Percentiles rank a stretch among this genome's conserved stretches.
Evolutionary conservation across 2,797 vertebrate species (phyloP).

Genomic region (Sebastes taczanowskii): DNA sequence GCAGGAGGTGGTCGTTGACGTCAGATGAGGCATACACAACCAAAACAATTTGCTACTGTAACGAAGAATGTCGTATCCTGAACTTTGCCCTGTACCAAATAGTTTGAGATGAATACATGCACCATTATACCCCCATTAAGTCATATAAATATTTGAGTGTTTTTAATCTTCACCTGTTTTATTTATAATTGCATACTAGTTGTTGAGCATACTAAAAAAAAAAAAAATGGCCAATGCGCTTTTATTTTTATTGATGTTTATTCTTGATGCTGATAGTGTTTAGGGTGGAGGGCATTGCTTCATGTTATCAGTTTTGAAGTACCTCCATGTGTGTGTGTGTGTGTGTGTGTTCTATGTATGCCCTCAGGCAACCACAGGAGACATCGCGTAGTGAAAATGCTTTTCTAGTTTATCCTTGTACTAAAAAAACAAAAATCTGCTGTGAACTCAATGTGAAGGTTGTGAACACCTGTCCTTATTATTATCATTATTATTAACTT

Average conservation of each 20-base stretch:
- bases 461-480: background rate
- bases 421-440: background rate
- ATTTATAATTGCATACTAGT: background rate
- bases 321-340: no score
- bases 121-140: no score
- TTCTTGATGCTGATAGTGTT: background rate
- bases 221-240: background rate
- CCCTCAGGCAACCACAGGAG: slow-evolving; percentile 9
- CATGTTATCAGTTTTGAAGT: background rate
- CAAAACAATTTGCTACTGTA: background rate
- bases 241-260: background rate
- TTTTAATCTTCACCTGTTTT: background rate
- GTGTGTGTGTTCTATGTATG: no score
- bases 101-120: background rate
- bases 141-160: background rate
- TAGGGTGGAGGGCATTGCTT: background rate
- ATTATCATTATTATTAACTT: no score
- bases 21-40: background rate
- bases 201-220: background rate
- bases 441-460: background rate
- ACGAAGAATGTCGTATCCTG: background rate
- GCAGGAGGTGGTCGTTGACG: no score
- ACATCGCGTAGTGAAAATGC: slow-evolving; percentile 11
- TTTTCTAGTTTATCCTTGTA: slow-evolving; percentile 20
- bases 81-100: background rate